Evolutionary conservation across 2,113 vertebrate species (phyloP), one percentile per base, ranked within the genome.

Genomic region (Origma solitaria): DNA sequence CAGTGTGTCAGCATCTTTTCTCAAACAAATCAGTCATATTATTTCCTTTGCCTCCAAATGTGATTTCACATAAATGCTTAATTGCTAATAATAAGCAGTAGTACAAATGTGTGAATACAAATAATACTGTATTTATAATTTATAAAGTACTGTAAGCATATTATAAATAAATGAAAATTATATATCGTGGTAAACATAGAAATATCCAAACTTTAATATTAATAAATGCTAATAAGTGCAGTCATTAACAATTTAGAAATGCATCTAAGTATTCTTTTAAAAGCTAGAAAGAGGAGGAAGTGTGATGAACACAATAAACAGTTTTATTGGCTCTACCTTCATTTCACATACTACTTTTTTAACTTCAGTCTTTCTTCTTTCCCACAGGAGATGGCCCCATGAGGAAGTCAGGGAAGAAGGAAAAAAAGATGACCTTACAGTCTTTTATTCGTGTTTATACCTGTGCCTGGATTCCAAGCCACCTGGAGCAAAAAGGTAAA

Each of bases 371-470:
- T 82, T 54, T 82, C 17, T 71, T n/a, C 50, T 90, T 70, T 58
- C 49, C 40, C n/a, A 51, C 66, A 96, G 97, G 84, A 69, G 77
- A n/a, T 22, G 70, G 13, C 44, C 49, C 25, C n/a, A 77, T 4
- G 62, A 92, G 49, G 79, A 68, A 92, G 61, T 75, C 69, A 1
- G 65, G 12, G 58, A 90, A 87, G n/a, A 95, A 78, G 14, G 21
- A 54, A 81, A 73, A 77, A 96, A 28, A 85, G 19, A 57, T 72
- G 19, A 57, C 89, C 11, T 80, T 94, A 14, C 54, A 82, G 22
- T 98, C 96, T 4, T 98, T 98, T 89, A 91, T 96, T 40, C 98
- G 98, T 3, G 6, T 97, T 66, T 82, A 98, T 91, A 96, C 58
- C 94, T 98, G 92, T 40, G 90, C 98, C 95, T 94, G 97, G 22